Evolutionary conservation across 2,113 vertebrate genomes (phyloP).

Genomic region (Marmota monax): DNA sequence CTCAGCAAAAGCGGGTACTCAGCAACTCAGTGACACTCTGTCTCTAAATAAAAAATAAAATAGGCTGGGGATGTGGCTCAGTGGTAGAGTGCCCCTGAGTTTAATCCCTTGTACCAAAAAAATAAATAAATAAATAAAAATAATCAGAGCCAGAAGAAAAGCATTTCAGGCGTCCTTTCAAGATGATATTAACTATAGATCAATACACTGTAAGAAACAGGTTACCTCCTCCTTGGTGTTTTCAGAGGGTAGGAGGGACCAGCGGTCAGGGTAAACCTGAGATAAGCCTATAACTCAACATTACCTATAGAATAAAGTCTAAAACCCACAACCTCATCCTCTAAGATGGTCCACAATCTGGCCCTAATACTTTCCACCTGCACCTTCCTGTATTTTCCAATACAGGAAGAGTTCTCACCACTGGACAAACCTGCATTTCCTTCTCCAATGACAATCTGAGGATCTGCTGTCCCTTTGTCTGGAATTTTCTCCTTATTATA

Average conservation of each 20-base stretch:
- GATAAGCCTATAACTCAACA: conserved; percentile 15
- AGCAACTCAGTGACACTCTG: too few relatives aligned
- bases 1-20: too few relatives aligned
- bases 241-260: background rate
- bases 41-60: too few relatives aligned
- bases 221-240: background rate
- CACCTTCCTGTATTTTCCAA: background rate
- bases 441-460: background rate
- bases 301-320: background rate
- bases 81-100: too few relatives aligned
- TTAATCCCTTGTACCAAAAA: too few relatives aligned
- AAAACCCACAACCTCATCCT: background rate
- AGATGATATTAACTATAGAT: background rate
- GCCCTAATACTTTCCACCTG: background rate
- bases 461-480: background rate
- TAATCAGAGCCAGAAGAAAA: background rate
- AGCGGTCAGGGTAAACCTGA: background rate
- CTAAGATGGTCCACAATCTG: background rate
- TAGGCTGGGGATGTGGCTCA: too few relatives aligned
- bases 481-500: background rate
- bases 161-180: background rate
- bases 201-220: background rate
- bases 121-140: too few relatives aligned
- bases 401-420: background rate
- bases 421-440: background rate